Percentiles rank a stretch among this genome's conserved stretches.
Evolutionary conservation across 2,888 invertebrate species (phyloP).

Genomic region (Bombylius discolor): DNA sequence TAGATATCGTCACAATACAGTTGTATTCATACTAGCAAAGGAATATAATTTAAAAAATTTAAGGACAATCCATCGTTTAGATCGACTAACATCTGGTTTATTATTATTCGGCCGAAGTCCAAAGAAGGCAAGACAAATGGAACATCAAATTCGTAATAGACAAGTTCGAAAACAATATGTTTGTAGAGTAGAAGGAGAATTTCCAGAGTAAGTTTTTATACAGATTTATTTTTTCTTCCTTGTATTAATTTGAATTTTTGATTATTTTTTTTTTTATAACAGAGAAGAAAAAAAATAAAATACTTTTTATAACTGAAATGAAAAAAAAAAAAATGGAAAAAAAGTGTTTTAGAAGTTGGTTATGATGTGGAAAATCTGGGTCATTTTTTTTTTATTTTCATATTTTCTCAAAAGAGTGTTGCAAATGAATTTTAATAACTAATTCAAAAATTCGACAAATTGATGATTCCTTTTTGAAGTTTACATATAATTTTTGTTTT

Average conservation of each 20-base stretch:
- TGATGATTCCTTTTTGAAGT: too few species aligned
- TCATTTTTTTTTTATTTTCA: too few species aligned
- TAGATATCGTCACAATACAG: conserved; percentile 92
- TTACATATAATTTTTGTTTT: too few species aligned
- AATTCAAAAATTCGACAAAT: too few species aligned
- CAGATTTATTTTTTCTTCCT: too few species aligned
- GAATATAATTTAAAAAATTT: conserved; percentile 89
- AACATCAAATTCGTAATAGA: conserved; percentile 83
- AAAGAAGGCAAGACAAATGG: conserved; percentile 88
- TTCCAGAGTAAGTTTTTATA: conserved; percentile 52
- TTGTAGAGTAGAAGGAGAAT: conserved; percentile 86
- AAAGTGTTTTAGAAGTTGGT: too few species aligned
- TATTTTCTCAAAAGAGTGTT: too few species aligned
- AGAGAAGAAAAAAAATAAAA: not conserved
- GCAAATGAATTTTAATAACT: too few species aligned
- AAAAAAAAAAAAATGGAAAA: too few species aligned
- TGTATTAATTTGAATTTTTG: too few species aligned
- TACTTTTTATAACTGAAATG: not conserved
- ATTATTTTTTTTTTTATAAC: too few species aligned
- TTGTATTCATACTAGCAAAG: conserved; percentile 91
- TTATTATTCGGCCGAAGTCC: conserved; percentile 87
- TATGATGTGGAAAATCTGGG: too few species aligned
- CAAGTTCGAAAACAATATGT: conserved; percentile 92
- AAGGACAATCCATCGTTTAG: conserved; percentile 88
- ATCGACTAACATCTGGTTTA: conserved; percentile 87